Percentiles rank a stretch among this genome's conserved stretches.
phyloP scores from a whole-genome alignment of 1,140 invertebrate species.

The Orchestia grillus region DNA sequence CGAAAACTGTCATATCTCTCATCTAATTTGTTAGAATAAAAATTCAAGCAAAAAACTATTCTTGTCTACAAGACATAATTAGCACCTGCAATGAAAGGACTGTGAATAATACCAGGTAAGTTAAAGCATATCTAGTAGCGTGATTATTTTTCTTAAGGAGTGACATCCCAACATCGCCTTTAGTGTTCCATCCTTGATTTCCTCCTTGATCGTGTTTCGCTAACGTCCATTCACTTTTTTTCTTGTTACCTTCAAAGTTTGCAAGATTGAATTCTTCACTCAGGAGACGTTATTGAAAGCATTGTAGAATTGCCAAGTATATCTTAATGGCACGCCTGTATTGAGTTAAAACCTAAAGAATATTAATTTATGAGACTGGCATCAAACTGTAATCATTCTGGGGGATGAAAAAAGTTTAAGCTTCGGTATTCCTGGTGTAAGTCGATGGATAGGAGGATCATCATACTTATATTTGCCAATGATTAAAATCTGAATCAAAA shows the following conservation, averaged over 20 bases:
- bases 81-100: too few relatives aligned
- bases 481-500: background rate
- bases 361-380: background rate
- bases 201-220: background rate
- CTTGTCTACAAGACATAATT: too few relatives aligned
- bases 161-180: background rate
- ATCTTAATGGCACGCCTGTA: too few relatives aligned
- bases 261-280: background rate
- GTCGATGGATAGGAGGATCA: background rate
- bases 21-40: too few relatives aligned
- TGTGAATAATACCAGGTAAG: too few relatives aligned
- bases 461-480: background rate
- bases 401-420: background rate
- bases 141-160: background rate
- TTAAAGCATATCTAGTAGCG: too few relatives aligned
- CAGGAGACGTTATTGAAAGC: background rate
- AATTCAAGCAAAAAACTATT: too few relatives aligned
- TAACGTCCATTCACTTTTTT: background rate
- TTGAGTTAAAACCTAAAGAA: background rate
- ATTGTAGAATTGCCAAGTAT: too few relatives aligned
- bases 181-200: background rate
- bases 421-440: background rate
- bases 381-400: background rate
- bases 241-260: background rate
- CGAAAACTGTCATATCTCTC: too few relatives aligned